These are phyloP conservation scores for Xiphorhynchus elegans DNA, from an alignment of 2,113 vertebrate genomes.

Conservation along the genomic window DNA sequence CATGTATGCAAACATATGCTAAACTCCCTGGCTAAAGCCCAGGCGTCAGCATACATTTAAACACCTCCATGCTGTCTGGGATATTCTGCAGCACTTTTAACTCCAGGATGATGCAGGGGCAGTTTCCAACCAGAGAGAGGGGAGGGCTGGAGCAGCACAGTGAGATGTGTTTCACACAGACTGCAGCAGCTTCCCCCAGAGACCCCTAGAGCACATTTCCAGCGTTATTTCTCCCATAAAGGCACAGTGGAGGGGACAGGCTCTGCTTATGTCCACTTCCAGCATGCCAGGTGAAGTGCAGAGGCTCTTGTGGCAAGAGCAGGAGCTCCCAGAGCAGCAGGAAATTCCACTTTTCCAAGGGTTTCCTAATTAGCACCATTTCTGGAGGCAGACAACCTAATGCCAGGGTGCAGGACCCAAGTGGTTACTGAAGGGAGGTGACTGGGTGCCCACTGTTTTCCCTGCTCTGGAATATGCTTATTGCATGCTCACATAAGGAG, in stretches of 20 bases:
- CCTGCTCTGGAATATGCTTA: background rate
- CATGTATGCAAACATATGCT: background rate
- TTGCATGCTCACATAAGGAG: background rate
- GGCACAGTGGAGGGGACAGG: background rate
- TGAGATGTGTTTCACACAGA: accelerated
- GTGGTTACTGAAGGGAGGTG: background rate
- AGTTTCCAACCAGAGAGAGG: background rate
- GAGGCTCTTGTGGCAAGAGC: background rate
- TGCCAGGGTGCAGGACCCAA: background rate
- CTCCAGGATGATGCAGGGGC: background rate
- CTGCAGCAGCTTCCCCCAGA: background rate
- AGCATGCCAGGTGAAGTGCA: accelerated
- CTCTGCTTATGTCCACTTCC: background rate
- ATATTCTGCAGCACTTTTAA: background rate
- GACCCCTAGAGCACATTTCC: background rate
- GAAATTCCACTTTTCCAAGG: conserved; percentile 9
- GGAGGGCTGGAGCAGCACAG: background rate
- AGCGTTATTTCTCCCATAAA: background rate
- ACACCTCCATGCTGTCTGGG: background rate
- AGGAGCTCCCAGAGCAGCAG: background rate
- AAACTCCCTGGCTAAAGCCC: background rate
- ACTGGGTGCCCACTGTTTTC: background rate
- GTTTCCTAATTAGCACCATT: background rate
- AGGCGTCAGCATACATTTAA: background rate
- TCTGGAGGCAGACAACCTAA: background rate